phyloP scores from a whole-genome alignment of 2,888 invertebrate genomes.

The Stramonita haemastoma region DNA sequence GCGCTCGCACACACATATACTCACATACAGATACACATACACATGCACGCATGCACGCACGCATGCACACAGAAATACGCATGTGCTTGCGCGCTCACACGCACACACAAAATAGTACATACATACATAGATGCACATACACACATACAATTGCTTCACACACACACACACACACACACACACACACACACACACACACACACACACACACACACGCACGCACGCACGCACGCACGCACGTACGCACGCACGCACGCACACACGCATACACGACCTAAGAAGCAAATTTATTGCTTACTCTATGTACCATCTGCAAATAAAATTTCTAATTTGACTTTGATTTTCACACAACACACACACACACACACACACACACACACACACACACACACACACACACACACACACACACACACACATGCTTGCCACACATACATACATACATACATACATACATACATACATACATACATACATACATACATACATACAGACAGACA shows the following conservation, averaged over 20 bases:
- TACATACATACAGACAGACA: neutral
- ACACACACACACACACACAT: neutral
- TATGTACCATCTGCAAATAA: too few species aligned
- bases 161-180: conserved; percentile 10
- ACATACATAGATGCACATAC: neutral
- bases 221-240: neutral
- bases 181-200: neutral
- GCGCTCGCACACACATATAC: neutral
- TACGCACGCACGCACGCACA: neutral
- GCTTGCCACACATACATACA: neutral
- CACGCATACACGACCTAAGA: neutral
- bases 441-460: neutral
- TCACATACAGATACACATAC: neutral
- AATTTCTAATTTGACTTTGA: too few species aligned
- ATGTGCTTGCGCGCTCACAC: neutral
- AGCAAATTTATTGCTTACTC: too few species aligned
- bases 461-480: neutral
- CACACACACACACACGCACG: neutral
- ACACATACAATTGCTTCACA: neutral
- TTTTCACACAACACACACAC: conserved; percentile 14
- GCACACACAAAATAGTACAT: neutral
- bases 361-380: conserved; percentile 4
- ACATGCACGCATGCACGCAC: conserved; percentile 13
- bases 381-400: neutral
- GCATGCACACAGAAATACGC: neutral